Percentiles rank a stretch among this genome's conserved stretches.
Evolutionary conservation across 2,888 invertebrate genomes (phyloP).

Genomic region (Aleiodes testaceus): DNA sequence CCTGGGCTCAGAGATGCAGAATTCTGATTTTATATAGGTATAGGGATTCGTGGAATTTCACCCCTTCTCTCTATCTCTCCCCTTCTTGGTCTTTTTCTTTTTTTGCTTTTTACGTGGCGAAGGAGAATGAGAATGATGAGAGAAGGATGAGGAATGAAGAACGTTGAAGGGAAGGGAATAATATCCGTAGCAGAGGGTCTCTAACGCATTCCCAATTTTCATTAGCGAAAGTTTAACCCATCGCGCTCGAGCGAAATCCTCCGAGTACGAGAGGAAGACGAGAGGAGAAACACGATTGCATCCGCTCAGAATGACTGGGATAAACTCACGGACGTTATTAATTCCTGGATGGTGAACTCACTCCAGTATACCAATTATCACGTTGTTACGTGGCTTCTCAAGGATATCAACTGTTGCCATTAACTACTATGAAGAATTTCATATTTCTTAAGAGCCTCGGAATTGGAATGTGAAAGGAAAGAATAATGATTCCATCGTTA

Average conservation of each 20-base stretch:
- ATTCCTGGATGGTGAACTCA: conserved; percentile 15
- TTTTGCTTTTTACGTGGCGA: too few relatives aligned
- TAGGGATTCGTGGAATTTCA: too few relatives aligned
- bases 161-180: neutral
- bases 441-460: too few relatives aligned
- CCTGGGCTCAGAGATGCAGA: conserved; percentile 17
- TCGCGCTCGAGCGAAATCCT: conserved; percentile 7
- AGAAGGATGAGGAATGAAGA: neutral
- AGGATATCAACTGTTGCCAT: conserved; percentile 21
- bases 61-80: neutral
- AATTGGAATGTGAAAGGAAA: too few relatives aligned
- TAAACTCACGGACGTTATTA: conserved; percentile 18
- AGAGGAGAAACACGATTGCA: conserved; percentile 25
- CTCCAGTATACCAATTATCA: conserved; percentile 12
- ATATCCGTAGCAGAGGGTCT: conserved; percentile 10
- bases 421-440: neutral
- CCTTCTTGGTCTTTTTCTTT: too few relatives aligned
- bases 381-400: conserved; percentile 22
- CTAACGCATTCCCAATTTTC: conserved; percentile 30
- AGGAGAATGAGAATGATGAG: neutral
- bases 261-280: too few relatives aligned
- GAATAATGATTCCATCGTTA: too few relatives aligned
- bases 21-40: conserved; percentile 12
- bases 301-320: conserved; percentile 21
- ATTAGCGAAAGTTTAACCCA: conserved; percentile 27